Base-by-base conservation (phyloP, 1,140 invertebrate species). In the Drosophila nasuta region DNA sequence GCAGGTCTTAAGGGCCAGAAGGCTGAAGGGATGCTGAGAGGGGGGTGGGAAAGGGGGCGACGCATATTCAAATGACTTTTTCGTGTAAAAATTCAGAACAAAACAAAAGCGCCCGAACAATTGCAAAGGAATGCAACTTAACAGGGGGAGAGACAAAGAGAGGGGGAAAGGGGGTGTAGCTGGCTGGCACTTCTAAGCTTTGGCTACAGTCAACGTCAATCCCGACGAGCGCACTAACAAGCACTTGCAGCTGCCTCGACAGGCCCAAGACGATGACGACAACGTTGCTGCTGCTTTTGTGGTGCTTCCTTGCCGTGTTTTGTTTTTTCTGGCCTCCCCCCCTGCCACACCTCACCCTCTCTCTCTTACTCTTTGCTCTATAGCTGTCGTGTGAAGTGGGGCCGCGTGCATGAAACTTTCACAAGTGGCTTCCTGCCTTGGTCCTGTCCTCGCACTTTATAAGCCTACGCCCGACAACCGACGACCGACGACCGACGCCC, bases 1-100 rank as follows among this genome's bases (percentile, higher is more conserved):
- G 57, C 62, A 66, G 38, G n/a, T 48, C 17, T 7, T 52, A 13
- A 33, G 52, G 15, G 49, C 13, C 3, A 25, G 3, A 4, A 25
- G 20, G 20, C 20, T 25, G 20, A 25, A 25, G 20, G 20, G 20
- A 25, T 25, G 20, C 20, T 25, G 20, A 25, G 3, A 0, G 2
- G 20, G 28, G 8, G 35, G 10, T 17, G 33, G 3, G 28, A 8
- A 33, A 7, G n/a, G 28, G 30, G 33, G 28, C 48, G 51, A 77
- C 81, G 81, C 82, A 88, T 87, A 87, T 87, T 87, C 85, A 87
- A 87, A 87, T 87, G 83, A 87, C 83, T 88, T 87, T 87, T 87
- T 87, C 83, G 83, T 87, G 83, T 87, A 87, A 80, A 87, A 87
- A 87, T 87, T 87, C 68, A 82, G 72, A 66, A 80, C 67, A 87